phyloP scores from a whole-genome alignment of 2,797 vertebrate species.

The Poecilia picta region DNA sequence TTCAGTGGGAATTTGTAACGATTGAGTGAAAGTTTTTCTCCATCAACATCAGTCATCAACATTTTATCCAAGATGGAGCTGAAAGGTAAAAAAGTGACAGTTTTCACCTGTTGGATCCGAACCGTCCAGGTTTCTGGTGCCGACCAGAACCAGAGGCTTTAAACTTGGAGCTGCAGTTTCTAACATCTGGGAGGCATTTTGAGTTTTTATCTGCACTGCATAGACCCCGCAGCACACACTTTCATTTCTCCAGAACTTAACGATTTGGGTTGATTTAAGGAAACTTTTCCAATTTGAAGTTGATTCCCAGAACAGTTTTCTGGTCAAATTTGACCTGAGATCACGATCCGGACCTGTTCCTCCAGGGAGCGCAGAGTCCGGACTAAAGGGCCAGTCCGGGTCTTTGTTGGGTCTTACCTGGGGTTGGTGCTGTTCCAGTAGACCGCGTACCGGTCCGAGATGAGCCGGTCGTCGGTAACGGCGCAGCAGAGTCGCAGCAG shows the following conservation, averaged over 20 bases:
- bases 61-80: neutral
- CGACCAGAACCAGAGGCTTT: neutral
- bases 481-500: conserved; percentile 83
- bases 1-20: neutral
- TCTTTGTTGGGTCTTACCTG: conserved; percentile 78
- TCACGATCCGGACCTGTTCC: neutral
- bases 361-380: neutral
- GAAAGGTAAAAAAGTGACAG: neutral
- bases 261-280: neutral
- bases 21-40: neutral
- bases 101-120: neutral
- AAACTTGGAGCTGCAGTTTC: neutral
- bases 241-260: neutral
- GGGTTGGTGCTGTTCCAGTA: conserved; percentile 97
- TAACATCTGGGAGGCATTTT: conserved; percentile 1
- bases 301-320: neutral
- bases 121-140: neutral
- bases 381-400: neutral
- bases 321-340: neutral
- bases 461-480: conserved; percentile 88
- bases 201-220: neutral
- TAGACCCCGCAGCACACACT: neutral
- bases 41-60: neutral
- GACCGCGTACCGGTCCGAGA: conserved; percentile 90
- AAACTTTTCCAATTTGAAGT: neutral